These are phyloP conservation scores for Diglossa cyanea DNA, from an alignment of 2,797 vertebrate species.

Conservation along the genomic window DNA sequence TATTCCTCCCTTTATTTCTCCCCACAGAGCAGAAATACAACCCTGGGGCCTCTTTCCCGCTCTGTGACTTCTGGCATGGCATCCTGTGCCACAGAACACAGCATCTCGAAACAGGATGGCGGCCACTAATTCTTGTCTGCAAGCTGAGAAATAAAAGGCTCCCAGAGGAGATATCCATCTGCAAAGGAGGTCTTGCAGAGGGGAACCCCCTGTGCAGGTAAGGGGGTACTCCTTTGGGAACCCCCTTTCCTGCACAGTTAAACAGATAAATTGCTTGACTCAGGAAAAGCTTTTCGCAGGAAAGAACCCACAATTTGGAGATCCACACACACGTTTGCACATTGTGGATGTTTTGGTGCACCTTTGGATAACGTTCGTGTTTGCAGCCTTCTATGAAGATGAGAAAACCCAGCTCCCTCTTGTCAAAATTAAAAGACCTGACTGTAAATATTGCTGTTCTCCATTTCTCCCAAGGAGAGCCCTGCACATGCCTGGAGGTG, in stretches of 20 bases:
- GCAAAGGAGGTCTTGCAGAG: neutral
- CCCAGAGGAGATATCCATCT: neutral
- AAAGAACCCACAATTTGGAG: neutral
- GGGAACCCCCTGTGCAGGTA: too few species aligned
- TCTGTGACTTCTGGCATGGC: neutral
- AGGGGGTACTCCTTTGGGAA: neutral
- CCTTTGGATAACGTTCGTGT: neutral
- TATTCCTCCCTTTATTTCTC: neutral
- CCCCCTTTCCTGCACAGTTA: neutral
- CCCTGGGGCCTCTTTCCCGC: neutral
- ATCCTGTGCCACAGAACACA: neutral
- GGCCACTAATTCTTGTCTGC: neutral
- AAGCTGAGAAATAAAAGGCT: neutral
- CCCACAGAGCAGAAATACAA: neutral
- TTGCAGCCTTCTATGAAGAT: neutral
- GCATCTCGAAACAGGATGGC: neutral
- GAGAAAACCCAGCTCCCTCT: rapidly evolving
- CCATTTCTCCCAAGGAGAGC: neutral
- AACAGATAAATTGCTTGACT: neutral
- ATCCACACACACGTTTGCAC: rapidly evolving
- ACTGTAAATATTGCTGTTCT: neutral
- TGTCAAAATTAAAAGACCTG: neutral
- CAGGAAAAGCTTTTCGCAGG: neutral
- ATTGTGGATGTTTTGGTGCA: neutral
- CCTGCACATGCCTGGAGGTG: neutral